Conservation (phyloP, 2,113 vertebrate genomes). For the Caranx ignobilis region DNA sequence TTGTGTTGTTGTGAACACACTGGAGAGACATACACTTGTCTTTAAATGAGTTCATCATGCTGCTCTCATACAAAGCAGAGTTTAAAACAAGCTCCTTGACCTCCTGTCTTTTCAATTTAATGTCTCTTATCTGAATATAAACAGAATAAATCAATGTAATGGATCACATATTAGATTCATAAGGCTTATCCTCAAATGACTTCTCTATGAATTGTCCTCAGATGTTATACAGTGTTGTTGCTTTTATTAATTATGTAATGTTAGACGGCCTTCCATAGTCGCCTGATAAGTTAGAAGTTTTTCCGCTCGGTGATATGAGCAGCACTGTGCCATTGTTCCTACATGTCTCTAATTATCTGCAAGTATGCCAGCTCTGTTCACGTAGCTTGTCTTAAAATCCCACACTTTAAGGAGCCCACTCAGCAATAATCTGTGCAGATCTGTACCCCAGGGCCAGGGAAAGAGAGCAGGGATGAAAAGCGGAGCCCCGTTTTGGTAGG, state of each 20-base stretch:
- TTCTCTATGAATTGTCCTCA: conserved; percentile 27
- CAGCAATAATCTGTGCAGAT: conserved; percentile 50
- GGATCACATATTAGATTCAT: neutral
- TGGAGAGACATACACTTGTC: conserved; percentile 32
- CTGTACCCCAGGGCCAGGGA: conserved; percentile 51
- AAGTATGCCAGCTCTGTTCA: conserved; percentile 33
- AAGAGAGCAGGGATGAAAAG: conserved; percentile 44
- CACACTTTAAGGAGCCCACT: conserved; percentile 55
- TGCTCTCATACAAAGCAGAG: conserved; percentile 22
- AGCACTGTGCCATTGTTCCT: conserved; percentile 46
- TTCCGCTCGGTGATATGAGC: conserved; percentile 33
- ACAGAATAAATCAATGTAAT: conserved; percentile 15
- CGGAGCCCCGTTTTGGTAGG: conserved; percentile 35
- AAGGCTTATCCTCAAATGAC: conserved; percentile 18
- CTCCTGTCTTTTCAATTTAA: neutral
- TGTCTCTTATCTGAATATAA: conserved; percentile 23
- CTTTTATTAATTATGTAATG: conserved; percentile 39
- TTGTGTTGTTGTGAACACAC: conserved; percentile 67
- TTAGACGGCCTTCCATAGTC: conserved; percentile 16
- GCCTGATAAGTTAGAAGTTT: conserved; percentile 50
- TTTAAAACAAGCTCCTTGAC: neutral
- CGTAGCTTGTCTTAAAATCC: conserved; percentile 50
- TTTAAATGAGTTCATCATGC: conserved; percentile 49
- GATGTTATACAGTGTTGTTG: conserved; percentile 43
- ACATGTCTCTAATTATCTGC: conserved; percentile 61